Base-by-base conservation (phyloP, 2,797 vertebrate genomes). In the Enteromius thamalakanensis region DNA sequence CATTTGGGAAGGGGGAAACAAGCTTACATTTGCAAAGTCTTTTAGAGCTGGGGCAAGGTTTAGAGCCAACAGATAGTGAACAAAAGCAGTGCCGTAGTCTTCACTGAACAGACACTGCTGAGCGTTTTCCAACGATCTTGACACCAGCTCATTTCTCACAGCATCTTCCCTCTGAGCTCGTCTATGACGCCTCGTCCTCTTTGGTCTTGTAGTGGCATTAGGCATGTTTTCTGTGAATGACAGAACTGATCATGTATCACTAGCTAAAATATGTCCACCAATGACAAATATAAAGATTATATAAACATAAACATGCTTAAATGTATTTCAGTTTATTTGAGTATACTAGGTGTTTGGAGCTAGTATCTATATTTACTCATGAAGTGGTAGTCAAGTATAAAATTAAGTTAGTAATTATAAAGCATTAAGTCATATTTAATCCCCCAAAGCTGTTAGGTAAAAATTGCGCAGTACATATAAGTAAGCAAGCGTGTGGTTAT, bases 1-100 rank as follows among this genome's bases (percentile, higher is more conserved):
- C 11, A 19, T 26, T 26, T 0, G 40, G 4, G 11, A 10, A 3
- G 37, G 6, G 17, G 15, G 0, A 32, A 60, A 19, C 11, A 51
- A 51, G 83, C 91, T 93, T 89, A 99, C 98, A 94, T 92, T 97
- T 17, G 96, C 94, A 71, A 93, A 93, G 29, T 94, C 91, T 91
- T 96, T 98, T 85, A 99, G 92, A 87, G 96, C 93, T 0, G 97
- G 97, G 15, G 97, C 97, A 51, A 99, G 93, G 92, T 96, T 97
- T 81, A 99, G 94, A 75, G 97, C 96, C 0, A 99, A 94, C 0
- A 99, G 96, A 91, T 97, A 99, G 89, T 99, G 98, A 12, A 97
- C 97, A 80, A 98, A 99, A 0, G 98, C 98, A 3, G 97, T 98
- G 81, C 98, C 98, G 86, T 97, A 97, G 86, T 99, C 98, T 62